Evolutionary conservation across 2,888 invertebrate species (phyloP).

Genomic region (Melanotus villosus): DNA sequence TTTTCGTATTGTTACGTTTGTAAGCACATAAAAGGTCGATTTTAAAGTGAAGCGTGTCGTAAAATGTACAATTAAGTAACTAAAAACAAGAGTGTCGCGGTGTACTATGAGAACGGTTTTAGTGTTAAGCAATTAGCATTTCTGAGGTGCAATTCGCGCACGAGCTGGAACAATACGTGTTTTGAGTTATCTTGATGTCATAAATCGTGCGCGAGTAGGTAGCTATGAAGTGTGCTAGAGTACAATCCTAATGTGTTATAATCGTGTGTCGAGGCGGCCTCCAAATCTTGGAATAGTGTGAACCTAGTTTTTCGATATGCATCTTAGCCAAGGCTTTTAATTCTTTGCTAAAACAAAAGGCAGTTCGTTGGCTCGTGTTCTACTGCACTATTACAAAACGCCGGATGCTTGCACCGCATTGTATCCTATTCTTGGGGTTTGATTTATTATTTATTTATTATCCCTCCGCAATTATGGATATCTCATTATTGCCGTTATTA

Average conservation of each 20-base stretch:
- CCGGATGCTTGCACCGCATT: slow-evolving; percentile 32
- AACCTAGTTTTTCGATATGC: slow-evolving; percentile 26
- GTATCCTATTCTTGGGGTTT: slow-evolving; percentile 6
- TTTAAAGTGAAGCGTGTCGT: background rate
- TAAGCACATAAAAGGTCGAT: background rate
- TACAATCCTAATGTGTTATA: slow-evolving; percentile 24
- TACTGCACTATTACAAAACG: slow-evolving; percentile 29
- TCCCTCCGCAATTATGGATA: background rate
- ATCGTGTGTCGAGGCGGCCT: slow-evolving; percentile 31
- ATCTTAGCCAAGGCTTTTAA: slow-evolving; percentile 32
- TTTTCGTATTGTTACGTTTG: background rate
- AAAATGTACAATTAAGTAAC: background rate
- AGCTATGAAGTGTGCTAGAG: slow-evolving; percentile 28
- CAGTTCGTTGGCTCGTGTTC: slow-evolving; percentile 19
- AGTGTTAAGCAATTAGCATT: slow-evolving; percentile 31
- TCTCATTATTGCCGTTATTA: background rate
- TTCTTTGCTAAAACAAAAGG: slow-evolving; percentile 33
- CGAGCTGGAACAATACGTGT: slow-evolving; percentile 33
- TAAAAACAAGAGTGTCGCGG: background rate
- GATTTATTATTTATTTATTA: slow-evolving; percentile 17
- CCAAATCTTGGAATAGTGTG: slow-evolving; percentile 35
- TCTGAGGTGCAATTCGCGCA: slow-evolving; percentile 26
- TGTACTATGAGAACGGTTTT: background rate
- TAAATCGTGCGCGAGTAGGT: slow-evolving; percentile 45
- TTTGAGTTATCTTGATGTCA: slow-evolving; percentile 41